Evolutionary conservation across 2,888 invertebrate species (phyloP).

Genomic region (Amorpha juglandis): DNA sequence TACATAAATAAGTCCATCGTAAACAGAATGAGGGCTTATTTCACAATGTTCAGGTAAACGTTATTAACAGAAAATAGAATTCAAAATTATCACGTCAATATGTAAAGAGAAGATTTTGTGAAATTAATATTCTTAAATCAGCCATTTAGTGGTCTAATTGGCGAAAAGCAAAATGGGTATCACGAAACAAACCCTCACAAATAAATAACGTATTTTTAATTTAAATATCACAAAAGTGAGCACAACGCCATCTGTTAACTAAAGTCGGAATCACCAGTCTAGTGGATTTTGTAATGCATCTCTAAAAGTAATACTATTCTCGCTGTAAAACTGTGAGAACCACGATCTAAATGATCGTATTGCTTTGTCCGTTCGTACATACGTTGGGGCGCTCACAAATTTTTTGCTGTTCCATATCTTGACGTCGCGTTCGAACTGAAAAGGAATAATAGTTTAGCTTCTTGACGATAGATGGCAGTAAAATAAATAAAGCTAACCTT

Average conservation of each 20-base stretch:
- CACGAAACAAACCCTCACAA: neutral
- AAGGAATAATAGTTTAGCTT: conserved; percentile 35
- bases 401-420: conserved; percentile 94
- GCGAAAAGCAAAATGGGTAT: too few relatives aligned
- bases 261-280: conserved; percentile 53
- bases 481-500: neutral
- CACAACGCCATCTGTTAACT: conserved; percentile 17
- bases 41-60: too few relatives aligned
- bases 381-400: conserved; percentile 87
- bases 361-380: conserved; percentile 89
- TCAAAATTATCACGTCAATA: too few relatives aligned
- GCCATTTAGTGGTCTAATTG: too few relatives aligned
- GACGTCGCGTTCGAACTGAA: conserved; percentile 92
- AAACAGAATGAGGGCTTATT: too few relatives aligned
- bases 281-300: conserved; percentile 59
- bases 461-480: conserved; percentile 21
- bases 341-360: conserved; percentile 90
- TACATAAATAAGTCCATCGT: too few relatives aligned
- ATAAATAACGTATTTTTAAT: neutral
- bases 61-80: too few relatives aligned
- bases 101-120: too few relatives aligned
- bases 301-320: conserved; percentile 82
- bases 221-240: conserved; percentile 1
- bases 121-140: too few relatives aligned
- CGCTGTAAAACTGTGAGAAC: conserved; percentile 94